Evolutionary conservation across 2,113 vertebrate genomes (phyloP).

Genomic region (Oceanodroma tethys): DNA sequence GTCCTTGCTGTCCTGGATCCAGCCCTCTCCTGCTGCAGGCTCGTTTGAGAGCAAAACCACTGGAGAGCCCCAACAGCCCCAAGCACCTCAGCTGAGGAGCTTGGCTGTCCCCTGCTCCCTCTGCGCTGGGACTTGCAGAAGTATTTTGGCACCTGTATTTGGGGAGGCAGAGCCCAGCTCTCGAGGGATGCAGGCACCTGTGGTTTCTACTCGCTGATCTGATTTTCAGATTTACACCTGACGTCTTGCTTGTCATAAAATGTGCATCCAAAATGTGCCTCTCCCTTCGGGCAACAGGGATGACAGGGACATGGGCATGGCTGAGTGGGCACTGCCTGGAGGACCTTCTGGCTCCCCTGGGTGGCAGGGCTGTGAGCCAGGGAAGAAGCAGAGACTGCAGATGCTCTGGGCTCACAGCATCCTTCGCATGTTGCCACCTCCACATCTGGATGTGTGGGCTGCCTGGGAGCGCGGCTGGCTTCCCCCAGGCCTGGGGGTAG

Average conservation of each 20-base stretch:
- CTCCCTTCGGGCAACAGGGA: neutral
- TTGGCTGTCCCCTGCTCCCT: neutral
- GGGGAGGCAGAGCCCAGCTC: neutral
- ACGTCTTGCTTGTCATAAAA: neutral
- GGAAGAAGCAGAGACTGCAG: neutral
- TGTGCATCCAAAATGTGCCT: fast-evolving
- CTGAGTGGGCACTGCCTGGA: neutral
- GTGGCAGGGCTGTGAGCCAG: neutral
- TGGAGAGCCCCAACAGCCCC: neutral
- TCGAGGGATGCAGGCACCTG: too few species aligned
- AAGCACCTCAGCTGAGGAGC: neutral
- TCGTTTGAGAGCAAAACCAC: neutral
- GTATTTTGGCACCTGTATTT: fast-evolving
- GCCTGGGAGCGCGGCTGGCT: fast-evolving
- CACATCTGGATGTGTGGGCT: neutral
- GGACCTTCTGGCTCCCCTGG: neutral
- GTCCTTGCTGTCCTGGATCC: neutral
- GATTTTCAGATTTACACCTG: neutral
- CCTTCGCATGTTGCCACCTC: neutral
- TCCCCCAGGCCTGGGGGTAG: too few species aligned
- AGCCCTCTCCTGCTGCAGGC: neutral
- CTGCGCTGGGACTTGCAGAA: neutral
- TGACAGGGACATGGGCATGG: fast-evolving
- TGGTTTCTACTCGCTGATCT: neutral
- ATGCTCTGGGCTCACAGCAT: neutral